Percentiles rank a stretch among this genome's conserved stretches.
phyloP scores from a whole-genome alignment of 2,113 vertebrate genomes.

The Melanocharis versteri region DNA sequence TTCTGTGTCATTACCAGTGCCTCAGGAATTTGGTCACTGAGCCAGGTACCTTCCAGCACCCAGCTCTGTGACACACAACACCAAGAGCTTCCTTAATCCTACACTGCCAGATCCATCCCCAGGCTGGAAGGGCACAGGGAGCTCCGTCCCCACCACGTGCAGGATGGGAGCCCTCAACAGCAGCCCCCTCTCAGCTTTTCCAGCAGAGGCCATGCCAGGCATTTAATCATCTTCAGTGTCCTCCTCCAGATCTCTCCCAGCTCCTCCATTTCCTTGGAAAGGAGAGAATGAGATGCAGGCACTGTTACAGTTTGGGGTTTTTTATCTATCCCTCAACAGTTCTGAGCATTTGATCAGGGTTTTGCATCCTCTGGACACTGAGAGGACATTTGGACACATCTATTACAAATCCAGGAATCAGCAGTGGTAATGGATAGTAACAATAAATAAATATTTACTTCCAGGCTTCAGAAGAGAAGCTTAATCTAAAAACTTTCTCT shows the following conservation, averaged over 20 bases:
- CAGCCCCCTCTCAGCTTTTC: not conserved
- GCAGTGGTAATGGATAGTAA: not conserved
- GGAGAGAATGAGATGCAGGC: not conserved
- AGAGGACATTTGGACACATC: not conserved
- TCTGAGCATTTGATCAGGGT: not conserved
- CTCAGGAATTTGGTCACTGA: not conserved
- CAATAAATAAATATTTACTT: not conserved
- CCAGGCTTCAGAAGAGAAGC: not conserved
- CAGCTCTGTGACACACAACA: not conserved
- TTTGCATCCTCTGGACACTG: not conserved
- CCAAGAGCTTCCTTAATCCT: not conserved
- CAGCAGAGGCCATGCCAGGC: not conserved
- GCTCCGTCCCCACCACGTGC: not conserved
- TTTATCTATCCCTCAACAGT: not conserved
- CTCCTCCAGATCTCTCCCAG: not conserved
- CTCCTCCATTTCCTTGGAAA: not conserved
- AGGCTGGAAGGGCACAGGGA: not conserved
- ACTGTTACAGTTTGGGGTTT: not conserved
- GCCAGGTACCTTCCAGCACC: not conserved
- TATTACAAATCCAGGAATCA: not conserved
- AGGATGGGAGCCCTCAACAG: not conserved
- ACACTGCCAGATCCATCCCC: not conserved
- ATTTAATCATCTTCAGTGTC: not conserved
- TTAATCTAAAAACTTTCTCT: not conserved
- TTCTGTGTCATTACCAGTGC: fast-evolving